These are phyloP conservation scores for Coleophora flavipennella DNA, from an alignment of 2,888 invertebrate species.

Conservation along the genomic window DNA sequence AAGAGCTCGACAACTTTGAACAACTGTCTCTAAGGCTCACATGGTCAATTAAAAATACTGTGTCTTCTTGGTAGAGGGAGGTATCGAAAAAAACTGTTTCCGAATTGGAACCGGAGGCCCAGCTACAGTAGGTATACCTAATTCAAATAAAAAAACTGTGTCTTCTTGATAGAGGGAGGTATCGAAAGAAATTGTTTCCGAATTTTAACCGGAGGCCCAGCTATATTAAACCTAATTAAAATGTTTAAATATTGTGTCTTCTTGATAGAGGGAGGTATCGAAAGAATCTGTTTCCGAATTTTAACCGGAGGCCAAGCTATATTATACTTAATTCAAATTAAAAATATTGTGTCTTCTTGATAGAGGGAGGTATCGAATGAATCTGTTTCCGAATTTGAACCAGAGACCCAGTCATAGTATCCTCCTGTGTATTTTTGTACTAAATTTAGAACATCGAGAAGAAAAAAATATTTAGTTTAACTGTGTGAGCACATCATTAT, in stretches of 20 bases:
- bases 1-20: too few species aligned
- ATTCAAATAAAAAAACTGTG: neutral
- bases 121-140: neutral
- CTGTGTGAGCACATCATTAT: neutral
- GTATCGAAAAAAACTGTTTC: too few species aligned
- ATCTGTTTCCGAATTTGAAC: neutral
- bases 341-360: neutral
- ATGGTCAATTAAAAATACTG: too few species aligned
- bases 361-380: neutral
- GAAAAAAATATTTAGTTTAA: neutral
- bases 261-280: too few species aligned
- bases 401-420: neutral
- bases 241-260: neutral
- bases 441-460: neutral
- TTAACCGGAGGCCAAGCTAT: neutral
- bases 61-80: too few species aligned
- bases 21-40: too few species aligned
- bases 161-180: neutral
- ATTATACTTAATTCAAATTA: neutral
- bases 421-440: neutral
- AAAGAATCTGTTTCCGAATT: too few species aligned
- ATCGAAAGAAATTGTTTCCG: neutral
- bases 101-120: too few species aligned
- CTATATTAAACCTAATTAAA: neutral
- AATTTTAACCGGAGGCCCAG: neutral